Base-by-base conservation (phyloP, 2,888 invertebrate species). In the Eupelmus urozonus region DNA sequence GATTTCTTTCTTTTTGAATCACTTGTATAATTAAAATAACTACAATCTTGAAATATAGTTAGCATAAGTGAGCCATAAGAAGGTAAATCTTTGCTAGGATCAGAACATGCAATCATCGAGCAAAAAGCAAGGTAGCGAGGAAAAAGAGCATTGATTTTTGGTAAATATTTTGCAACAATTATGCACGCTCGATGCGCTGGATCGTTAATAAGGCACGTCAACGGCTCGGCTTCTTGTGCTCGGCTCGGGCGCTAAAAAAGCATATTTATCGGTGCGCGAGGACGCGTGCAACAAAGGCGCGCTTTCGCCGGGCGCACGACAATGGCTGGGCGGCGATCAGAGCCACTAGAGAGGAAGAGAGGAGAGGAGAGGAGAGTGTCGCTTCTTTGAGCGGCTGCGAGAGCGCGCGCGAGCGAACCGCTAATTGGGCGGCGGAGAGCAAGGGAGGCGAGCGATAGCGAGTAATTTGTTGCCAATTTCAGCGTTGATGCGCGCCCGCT, bases 381-480 rank as follows among this genome's bases (percentile, higher is more conserved):
- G 1, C 25, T 63, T 1, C n/a, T n/a, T n/a, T n/a, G n/a, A n/a
- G n/a, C n/a, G n/a, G n/a, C n/a, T n/a, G n/a, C n/a, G n/a, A n/a
- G n/a, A n/a, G 9, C 25, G n/a, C 1, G 18, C 27, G 59, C 82
- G 83, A 84, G 82, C 82, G 82, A 82, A 82, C 85, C 85, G 85
- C 87, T 87, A 88, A 87, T 87, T 88, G 87, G 86, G 82, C 83
- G 84, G 70, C 59, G 20, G 3, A 25, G 66, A 62, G 40, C 11
- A 25, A 2, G 45, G 27, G 79, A 82, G 82, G 81, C 9, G 81
- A 80, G 78, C 23, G 70, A 42, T 20, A 23, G 67, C 55, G 16
- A 83, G 85, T 86, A 87, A 88, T 87, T 87, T 87, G 86, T 87
- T 87, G 85, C 84, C 86, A 87, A 87, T 87, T 86, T 87, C 85